Base-by-base conservation (phyloP, 35 echinoderm and acorn worm species). In the Acanthaster planci region DNA sequence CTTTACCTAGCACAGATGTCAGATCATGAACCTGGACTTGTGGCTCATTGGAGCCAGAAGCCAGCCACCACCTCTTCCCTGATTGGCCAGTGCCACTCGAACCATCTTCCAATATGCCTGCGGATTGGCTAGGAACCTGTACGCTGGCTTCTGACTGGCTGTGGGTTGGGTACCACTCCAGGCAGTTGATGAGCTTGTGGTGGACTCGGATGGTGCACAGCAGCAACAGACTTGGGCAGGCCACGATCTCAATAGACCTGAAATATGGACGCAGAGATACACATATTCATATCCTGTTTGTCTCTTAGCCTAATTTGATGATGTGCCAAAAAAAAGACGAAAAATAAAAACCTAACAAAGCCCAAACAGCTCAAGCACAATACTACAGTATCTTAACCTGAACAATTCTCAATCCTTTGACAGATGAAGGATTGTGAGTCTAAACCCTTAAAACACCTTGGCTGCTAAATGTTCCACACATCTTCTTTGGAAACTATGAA, bases 111-210 rank as follows among this genome's bases (percentile, higher is more conserved):
- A 81, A 53, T 8, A 53, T 27, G 14, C 15, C 81, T 76, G 26
- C 80, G 51, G 86, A 88, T 80, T 81, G 77, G 77, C 51, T 21
- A 75, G 67, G 15, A 51, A 38, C 21, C 9, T 80, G 57, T 39
- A 36, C 38, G 59, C 22, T 23, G 32, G 36, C 8, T 21, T 80
- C 52, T 89, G 82, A 86, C 85, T 89, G 92, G 86, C n/a, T 27
- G 53, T 81, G 32, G 27, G 55, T 31, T 16, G 91, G 95, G 78
- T 88, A 98, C 95, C 95, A 98, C 38, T 81, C n/a, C 17, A 98
- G 88, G 52, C 96, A 99, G 86, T 99, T 99, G 60, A 99, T 92
- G 39, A 99, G 86, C 67, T 99, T 99, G 76, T 94, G 82, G 58
- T 99, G 96, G 35, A 92, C 89, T 81, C 88, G 81, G 14, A 99